Conservation (phyloP, 2,797 vertebrate genomes). For the Etheostoma nigrum region DNA sequence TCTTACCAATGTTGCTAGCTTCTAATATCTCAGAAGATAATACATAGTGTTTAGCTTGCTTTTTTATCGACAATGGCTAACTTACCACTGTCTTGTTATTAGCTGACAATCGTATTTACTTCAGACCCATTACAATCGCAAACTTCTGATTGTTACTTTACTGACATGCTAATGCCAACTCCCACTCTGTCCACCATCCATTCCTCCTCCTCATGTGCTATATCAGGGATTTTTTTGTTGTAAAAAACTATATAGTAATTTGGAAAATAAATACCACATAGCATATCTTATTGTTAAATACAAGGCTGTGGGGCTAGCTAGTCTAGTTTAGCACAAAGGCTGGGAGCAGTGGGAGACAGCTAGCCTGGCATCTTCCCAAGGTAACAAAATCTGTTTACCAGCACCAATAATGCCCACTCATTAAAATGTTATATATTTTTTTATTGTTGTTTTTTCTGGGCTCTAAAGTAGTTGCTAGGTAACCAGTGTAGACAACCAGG, state of each 20-base stretch:
- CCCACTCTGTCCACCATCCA: not conserved
- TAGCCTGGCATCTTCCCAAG: not conserved
- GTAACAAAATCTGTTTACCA: no score
- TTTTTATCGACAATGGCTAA: not conserved
- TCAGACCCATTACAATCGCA: not conserved
- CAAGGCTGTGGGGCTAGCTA: not conserved
- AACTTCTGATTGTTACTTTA: slow-evolving; percentile 1
- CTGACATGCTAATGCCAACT: no score
- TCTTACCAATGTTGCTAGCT: not conserved
- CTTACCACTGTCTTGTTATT: slow-evolving; percentile 1
- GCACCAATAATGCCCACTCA: no score
- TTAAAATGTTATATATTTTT: no score
- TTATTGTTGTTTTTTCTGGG: not conserved
- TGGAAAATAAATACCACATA: no score
- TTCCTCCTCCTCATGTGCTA: not conserved
- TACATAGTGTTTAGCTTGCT: no score
- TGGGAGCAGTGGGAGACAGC: not conserved
- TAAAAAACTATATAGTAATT: no score
- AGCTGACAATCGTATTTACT: not conserved
- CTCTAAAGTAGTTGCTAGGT: not conserved
- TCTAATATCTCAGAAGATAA: not conserved
- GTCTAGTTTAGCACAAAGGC: not conserved
- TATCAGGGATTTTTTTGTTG: no score
- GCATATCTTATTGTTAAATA: no score
- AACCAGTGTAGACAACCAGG: no score